Base-by-base conservation (phyloP, 2,113 vertebrate genomes). In the Xyliphius kryptos region DNA sequence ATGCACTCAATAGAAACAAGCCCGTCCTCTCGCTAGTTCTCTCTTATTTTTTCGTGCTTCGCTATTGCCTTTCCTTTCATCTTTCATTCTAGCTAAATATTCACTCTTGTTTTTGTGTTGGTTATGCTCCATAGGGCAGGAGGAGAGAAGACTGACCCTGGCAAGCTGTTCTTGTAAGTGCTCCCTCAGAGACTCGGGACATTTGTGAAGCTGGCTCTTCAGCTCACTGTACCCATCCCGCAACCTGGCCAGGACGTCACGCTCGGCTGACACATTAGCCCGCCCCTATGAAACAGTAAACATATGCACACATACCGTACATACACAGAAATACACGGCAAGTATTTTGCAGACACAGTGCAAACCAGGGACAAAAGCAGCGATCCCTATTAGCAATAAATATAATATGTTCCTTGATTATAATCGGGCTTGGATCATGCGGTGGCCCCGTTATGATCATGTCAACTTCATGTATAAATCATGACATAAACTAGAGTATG, bases 151-250 rank as follows among this genome's bases (percentile, higher is more conserved):
- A 98, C 95, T 97, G 91, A 98, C 96, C 96, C 94, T 95, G 89
- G 86, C 88, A 85, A 95, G 89, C 89, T 92, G 93, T 81, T 95
- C 91, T 88, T 89, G 91, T 85, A 97, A 89, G 88, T 93, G 92
- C 88, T 94, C 92, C 90, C 87, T 92, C 89, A 92, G 82, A 83
- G 93, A 92, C 86, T 96, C 93, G 55, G 93, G 93, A 89, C 95
- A 97, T 88, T 92, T 94, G 91, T 90, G 89, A 87, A 97, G 90
- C 87, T 94, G 93, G 84, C 82, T 92, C 92, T 90, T 92, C 90
- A 92, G 90, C 86, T 97, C 92, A 87, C 86, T 88, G 90, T 90
- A 92, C 78, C 91, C 89, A 69, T 80, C 91, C 86, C 77, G 92
- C 83, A 91, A 91, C 82, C 90, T 89, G 86, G 92, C 89, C 88